Conservation (phyloP, 2,797 vertebrate genomes). For the Arctocebus calabarensis region DNA sequence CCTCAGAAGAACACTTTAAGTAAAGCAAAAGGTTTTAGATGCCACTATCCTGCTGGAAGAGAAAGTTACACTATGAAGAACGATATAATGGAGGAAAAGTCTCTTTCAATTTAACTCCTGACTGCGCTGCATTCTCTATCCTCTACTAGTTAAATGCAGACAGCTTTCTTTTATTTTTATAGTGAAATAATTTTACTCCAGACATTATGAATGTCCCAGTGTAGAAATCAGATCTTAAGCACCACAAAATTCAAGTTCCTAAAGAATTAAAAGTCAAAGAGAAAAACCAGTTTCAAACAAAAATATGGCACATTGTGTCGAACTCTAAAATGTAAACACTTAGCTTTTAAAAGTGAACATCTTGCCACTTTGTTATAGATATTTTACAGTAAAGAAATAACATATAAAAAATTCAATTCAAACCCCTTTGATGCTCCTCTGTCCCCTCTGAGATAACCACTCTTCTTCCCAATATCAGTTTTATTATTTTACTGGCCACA, state of each 20-base stretch:
- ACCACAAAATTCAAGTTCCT: neutral
- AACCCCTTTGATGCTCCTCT: neutral
- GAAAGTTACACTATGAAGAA: neutral
- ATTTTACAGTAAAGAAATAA: conserved; percentile 22
- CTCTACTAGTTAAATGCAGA: neutral
- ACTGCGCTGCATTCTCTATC: neutral
- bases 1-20: neutral
- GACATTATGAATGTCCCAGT: neutral
- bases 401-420: neutral
- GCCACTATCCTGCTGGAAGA: neutral
- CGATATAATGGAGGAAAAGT: neutral
- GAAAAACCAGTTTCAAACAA: neutral
- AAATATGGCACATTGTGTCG: neutral
- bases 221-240: neutral
- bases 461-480: neutral
- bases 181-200: conserved; percentile 5
- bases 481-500: neutral
- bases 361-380: neutral
- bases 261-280: neutral
- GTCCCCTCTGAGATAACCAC: neutral
- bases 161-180: neutral
- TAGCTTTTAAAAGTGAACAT: neutral
- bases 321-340: neutral
- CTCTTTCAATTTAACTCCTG: neutral
- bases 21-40: neutral